Conservation (phyloP, 2,113 vertebrate species). For the Scortum barcoo region DNA sequence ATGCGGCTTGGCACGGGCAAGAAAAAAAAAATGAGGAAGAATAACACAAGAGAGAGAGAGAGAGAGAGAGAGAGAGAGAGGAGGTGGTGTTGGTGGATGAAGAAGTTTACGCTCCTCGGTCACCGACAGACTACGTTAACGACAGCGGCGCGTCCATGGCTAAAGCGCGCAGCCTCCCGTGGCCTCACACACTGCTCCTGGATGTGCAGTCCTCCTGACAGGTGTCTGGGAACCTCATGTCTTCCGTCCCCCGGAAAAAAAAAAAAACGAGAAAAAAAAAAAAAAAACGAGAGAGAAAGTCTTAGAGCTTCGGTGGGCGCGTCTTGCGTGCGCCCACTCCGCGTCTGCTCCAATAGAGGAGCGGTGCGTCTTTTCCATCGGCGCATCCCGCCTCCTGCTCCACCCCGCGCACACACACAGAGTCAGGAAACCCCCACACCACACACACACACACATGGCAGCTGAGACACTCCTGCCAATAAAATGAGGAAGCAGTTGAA, state of each 20-base stretch:
- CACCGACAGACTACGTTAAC: constrained; percentile 17
- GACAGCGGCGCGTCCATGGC: constrained; percentile 50
- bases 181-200: constrained; percentile 14
- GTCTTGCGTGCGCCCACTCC: constrained; percentile 45
- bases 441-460: background rate
- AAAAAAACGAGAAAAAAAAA: no score
- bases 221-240: constrained; percentile 64
- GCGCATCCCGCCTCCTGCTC: constrained; percentile 58
- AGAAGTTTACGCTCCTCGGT: constrained; percentile 56
- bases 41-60: constrained; percentile 28
- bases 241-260: constrained; percentile 41
- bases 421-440: constrained; percentile 53
- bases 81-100: no score
- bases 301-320: constrained; percentile 33
- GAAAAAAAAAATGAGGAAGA: background rate
- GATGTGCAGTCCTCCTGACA: constrained; percentile 47
- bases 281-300: no score
- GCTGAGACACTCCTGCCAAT: constrained; percentile 10
- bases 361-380: constrained; percentile 71
- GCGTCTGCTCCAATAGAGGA: constrained; percentile 70
- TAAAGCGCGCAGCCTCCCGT: constrained; percentile 27
- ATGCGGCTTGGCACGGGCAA: constrained; percentile 43
- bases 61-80: constrained; percentile 31
- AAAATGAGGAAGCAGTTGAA: background rate
- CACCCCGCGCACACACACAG: constrained; percentile 37